phyloP scores from a whole-genome alignment of 2,888 invertebrate genomes.

The Drosophila anceps region DNA sequence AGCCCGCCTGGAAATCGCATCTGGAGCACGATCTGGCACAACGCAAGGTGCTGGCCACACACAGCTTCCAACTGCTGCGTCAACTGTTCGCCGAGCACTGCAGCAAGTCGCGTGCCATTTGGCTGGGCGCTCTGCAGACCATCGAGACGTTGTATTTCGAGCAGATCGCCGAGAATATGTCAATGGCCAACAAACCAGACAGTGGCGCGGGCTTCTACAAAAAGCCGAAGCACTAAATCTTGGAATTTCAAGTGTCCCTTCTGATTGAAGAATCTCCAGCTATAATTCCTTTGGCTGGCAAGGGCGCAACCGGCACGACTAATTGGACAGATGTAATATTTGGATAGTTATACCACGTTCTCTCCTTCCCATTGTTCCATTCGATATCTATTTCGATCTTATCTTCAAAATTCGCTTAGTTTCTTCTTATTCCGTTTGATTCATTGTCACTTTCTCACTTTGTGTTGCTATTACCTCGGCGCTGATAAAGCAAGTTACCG shows the following conservation, averaged over 20 bases:
- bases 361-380: not conserved
- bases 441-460: not conserved
- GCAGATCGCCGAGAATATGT: not conserved
- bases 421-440: not conserved
- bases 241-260: not conserved
- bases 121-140: constrained; percentile 6
- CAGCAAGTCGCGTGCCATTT: constrained; percentile 3
- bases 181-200: not conserved
- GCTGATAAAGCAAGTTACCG: not conserved
- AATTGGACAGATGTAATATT: too few species aligned
- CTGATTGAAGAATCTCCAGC: not conserved
- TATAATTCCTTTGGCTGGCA: not conserved
- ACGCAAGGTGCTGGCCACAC: not conserved
- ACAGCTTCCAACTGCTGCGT: constrained; percentile 14
- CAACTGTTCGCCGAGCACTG: constrained; percentile 13
- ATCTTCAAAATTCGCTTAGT: not conserved
- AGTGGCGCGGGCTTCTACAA: not conserved
- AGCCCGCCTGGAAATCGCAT: not conserved
- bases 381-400: not conserved
- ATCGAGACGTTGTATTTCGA: constrained; percentile 13
- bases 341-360: not conserved
- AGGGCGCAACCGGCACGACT: not conserved
- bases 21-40: not conserved
- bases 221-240: not conserved
- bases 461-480: not conserved